Conservation (phyloP, 2,113 vertebrate genomes). For the Seriola quinqueradiata region DNA sequence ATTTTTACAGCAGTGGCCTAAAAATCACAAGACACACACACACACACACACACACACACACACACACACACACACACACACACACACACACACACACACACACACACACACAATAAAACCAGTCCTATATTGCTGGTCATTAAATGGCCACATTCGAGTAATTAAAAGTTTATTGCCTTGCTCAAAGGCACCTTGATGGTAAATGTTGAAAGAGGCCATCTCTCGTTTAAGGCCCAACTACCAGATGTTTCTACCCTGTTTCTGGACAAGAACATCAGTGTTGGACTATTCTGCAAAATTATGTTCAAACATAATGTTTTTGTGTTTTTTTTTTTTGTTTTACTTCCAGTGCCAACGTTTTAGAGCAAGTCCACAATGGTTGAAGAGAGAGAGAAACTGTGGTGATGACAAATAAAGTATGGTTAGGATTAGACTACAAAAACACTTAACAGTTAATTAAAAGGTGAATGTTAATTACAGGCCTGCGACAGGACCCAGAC, state of each 20-base stretch:
- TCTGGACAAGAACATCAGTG: not conserved
- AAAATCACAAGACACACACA: conserved; percentile 34
- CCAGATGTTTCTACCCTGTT: conserved; percentile 8
- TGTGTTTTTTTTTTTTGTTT: not conserved
- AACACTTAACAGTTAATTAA: not conserved
- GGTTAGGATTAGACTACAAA: not conserved
- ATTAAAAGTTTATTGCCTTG: conserved; percentile 61
- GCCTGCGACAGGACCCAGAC: not conserved
- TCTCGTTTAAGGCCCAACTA: conserved; percentile 11
- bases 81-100: not conserved
- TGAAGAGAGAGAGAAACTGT: not conserved
- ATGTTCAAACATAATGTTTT: not conserved
- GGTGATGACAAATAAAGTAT: not conserved
- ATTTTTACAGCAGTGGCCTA: conserved; percentile 41
- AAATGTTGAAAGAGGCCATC: conserved; percentile 18
- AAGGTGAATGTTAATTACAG: not conserved
- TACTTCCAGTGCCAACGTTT: not conserved
- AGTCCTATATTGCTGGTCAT: conserved; percentile 28
- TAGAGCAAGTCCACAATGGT: not conserved
- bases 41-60: no score
- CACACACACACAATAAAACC: conserved; percentile 50
- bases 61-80: no score
- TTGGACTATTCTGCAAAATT: conserved; percentile 14
- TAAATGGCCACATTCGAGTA: conserved; percentile 42
- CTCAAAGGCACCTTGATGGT: conserved; percentile 51